Percentiles rank a stretch among this genome's conserved stretches.
These are phyloP conservation scores for Zingel zingel DNA, from an alignment of 2,113 vertebrate genomes.

Conservation along the genomic window DNA sequence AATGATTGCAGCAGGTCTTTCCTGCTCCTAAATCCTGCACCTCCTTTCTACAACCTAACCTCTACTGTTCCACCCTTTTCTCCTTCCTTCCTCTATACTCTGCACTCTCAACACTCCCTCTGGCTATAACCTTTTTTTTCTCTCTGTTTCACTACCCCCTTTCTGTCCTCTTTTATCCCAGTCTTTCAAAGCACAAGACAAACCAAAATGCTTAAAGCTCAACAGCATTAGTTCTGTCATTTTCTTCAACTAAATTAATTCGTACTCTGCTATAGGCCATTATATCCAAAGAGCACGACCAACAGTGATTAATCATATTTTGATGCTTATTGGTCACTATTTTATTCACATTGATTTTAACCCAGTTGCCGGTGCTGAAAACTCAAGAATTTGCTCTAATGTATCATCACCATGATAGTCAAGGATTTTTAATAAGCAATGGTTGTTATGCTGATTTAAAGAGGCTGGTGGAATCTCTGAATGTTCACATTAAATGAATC, in stretches of 20 bases:
- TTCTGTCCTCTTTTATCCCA: constrained; percentile 8
- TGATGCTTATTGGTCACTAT: constrained; percentile 37
- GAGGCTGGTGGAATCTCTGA: constrained; percentile 28
- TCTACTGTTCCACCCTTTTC: not conserved
- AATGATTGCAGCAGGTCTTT: constrained; percentile 6
- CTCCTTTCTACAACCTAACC: constrained; percentile 6
- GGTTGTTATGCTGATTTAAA: constrained; percentile 50
- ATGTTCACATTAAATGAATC: constrained; percentile 29
- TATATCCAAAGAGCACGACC: constrained; percentile 40
- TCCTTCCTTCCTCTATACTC: not conserved
- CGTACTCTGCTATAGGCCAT: constrained; percentile 25
- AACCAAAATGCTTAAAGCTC: constrained; percentile 23
- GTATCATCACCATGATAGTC: constrained; percentile 21
- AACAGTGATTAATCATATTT: constrained; percentile 53
- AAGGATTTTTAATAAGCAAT: constrained; percentile 36
- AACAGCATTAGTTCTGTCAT: constrained; percentile 25
- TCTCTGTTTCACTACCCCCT: not conserved
- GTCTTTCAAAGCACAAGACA: constrained; percentile 34
- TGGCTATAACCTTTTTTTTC: constrained; percentile 16
- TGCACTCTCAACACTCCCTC: constrained; percentile 22
- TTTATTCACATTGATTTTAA: constrained; percentile 59
- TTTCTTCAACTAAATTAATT: constrained; percentile 48
- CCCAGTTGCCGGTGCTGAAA: constrained; percentile 24
- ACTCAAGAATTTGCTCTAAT: constrained; percentile 20
- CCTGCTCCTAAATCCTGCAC: not conserved